These are phyloP conservation scores for Channa striata DNA, from an alignment of 2,797 vertebrate species.

Conservation along the genomic window DNA sequence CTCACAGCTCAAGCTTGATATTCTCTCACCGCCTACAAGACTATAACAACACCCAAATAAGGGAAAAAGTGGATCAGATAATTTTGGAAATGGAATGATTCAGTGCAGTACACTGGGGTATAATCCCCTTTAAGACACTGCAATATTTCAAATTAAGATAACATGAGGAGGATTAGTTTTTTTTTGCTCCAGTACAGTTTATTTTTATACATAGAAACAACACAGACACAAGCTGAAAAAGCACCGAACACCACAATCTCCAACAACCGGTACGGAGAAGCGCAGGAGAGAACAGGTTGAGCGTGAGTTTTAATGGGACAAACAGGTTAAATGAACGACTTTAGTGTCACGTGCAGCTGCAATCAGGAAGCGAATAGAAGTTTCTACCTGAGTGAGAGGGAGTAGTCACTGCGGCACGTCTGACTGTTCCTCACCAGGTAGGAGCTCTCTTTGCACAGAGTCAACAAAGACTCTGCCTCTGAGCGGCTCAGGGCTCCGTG, in stretches of 20 bases:
- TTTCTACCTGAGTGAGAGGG: slow-evolving; percentile 92
- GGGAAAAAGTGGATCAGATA: slow-evolving; percentile 19
- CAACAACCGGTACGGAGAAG: neutral
- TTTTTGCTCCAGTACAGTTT: neutral
- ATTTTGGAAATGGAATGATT: slow-evolving; percentile 15
- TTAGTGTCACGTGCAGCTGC: neutral
- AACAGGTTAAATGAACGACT: neutral
- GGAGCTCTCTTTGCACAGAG: slow-evolving; percentile 94
- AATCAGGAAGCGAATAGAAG: neutral
- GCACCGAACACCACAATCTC: neutral
- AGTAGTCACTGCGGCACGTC: slow-evolving; percentile 90
- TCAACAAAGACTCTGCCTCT: slow-evolving; percentile 90
- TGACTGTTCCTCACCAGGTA: slow-evolving; percentile 96
- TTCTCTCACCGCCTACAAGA: slow-evolving; percentile 10
- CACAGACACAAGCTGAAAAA: neutral
- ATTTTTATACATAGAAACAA: neutral
- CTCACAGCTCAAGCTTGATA: slow-evolving; percentile 7
- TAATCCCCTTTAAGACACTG: slow-evolving; percentile 30
- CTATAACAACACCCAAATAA: slow-evolving; percentile 12
- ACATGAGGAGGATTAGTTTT: neutral
- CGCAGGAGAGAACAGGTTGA: neutral
- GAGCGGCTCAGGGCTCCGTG: slow-evolving; percentile 91
- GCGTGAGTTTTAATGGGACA: neutral
- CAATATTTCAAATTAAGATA: slow-evolving; percentile 1
- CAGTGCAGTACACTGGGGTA: neutral